phyloP scores from a whole-genome alignment of 2,113 vertebrate genomes.

The Falco punctatus region DNA sequence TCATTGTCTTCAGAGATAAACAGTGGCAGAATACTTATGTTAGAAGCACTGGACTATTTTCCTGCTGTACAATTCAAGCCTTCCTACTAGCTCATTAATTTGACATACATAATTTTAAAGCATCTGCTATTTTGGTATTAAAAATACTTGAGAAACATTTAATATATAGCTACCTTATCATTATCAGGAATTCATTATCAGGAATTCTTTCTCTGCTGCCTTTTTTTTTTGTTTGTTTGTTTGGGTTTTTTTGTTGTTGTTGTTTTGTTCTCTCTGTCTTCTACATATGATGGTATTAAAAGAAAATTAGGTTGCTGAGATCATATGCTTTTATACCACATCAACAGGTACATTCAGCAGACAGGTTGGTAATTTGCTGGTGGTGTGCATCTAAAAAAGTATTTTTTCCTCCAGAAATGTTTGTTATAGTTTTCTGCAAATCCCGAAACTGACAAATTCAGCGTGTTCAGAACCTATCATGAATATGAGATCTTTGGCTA shows the following conservation, averaged over 20 bases:
- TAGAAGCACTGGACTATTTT: neutral
- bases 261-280: neutral
- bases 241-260: neutral
- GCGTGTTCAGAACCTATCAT: neutral
- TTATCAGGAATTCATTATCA: neutral
- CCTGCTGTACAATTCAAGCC: neutral
- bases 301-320: neutral
- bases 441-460: neutral
- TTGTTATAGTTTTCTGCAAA: neutral
- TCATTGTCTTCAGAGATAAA: neutral
- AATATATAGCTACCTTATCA: neutral
- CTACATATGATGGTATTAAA: neutral
- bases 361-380: neutral
- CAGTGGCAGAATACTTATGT: neutral
- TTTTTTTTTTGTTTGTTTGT: too few species aligned
- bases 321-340: neutral
- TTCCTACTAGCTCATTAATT: neutral
- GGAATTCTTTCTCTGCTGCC: neutral
- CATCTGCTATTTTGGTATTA: neutral
- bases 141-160: neutral
- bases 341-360: accelerated
- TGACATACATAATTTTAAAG: neutral
- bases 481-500: neutral
- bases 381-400: neutral
- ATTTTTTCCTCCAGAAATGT: neutral